phyloP scores from a whole-genome alignment of 2,113 vertebrate species.

The Myrmecophaga tridactyla region DNA sequence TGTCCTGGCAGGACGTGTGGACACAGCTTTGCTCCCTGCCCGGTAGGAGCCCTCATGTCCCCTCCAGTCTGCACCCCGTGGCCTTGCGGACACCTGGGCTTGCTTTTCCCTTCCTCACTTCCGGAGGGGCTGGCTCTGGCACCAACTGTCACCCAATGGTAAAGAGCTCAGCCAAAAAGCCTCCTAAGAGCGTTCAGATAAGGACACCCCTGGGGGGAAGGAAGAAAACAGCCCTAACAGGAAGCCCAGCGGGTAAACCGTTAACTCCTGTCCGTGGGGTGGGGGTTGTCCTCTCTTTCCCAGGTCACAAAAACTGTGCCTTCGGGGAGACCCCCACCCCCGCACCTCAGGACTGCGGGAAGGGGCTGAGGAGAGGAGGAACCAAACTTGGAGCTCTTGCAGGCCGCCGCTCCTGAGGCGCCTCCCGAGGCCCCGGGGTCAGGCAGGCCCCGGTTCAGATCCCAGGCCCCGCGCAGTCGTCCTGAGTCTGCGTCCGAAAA shows the following conservation, averaged over 20 bases:
- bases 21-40: neutral
- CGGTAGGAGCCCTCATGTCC: neutral
- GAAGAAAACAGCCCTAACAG: constrained; percentile 64
- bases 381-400: neutral
- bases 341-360: neutral
- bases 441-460: neutral
- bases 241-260: constrained; percentile 73
- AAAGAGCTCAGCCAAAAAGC: constrained; percentile 14
- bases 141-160: constrained; percentile 54
- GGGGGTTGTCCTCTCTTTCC: neutral
- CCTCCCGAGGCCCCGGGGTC: neutral
- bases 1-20: neutral
- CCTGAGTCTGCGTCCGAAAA: no score
- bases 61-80: fast-evolving
- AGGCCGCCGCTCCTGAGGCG: neutral
- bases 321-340: neutral
- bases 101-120: neutral
- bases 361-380: fast-evolving
- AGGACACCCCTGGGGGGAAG: constrained; percentile 41
- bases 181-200: constrained; percentile 53
- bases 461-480: neutral
- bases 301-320: neutral
- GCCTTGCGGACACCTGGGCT: neutral
- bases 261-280: neutral
- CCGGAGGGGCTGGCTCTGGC: neutral